Base-by-base conservation (phyloP, 2,797 vertebrate genomes). In the Meriones psammophilus region DNA sequence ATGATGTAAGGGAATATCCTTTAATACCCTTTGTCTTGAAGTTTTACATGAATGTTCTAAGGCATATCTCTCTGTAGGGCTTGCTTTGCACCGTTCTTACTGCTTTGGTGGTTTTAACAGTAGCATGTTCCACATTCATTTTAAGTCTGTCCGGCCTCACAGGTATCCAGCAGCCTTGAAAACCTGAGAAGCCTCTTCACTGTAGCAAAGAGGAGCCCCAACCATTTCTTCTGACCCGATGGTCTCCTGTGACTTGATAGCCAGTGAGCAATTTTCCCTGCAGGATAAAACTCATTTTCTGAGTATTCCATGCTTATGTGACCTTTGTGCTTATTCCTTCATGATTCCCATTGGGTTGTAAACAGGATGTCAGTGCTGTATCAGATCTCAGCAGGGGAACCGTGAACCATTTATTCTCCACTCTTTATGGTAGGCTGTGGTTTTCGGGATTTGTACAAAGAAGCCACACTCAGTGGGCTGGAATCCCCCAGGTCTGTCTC, bases 21-120 rank as follows among this genome's bases (percentile, higher is more conserved):
- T 54, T n/a, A 85, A 22, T 50, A 46, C 95, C 92, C 92, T 64
- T 89, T 88, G 87, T 92, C 91, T 96, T 50, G 58, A 26, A 24
- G 68, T 56, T 93, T 78, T 91, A 74, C 89, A 66, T 50, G 83
- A 95, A 95, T 94, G 94, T 96, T 90, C 80, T 58, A 13, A 90
- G 88, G 85, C 85, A 0, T 83, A 89, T 95, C 58, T 83, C 87
- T 95, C 58, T 14, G 28, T 0, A 2, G 9, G 26, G 69, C 77
- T 0, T 14, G 46, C 62, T 69, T 0, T 54, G 50, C 46, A 0
- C n/a, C 50, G 4, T 66, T 77, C 50, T 62, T 0, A 3, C 30
- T 12, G 36, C 26, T 1, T 83, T 15, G 2, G 17, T 89, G 28
- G 14, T 7, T 58, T 39, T 33, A 77, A 74, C 8, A 0, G 1